Evolutionary conservation across 1,140 invertebrate genomes (phyloP).

Genomic region (Bombus haemorrhoidalis): DNA sequence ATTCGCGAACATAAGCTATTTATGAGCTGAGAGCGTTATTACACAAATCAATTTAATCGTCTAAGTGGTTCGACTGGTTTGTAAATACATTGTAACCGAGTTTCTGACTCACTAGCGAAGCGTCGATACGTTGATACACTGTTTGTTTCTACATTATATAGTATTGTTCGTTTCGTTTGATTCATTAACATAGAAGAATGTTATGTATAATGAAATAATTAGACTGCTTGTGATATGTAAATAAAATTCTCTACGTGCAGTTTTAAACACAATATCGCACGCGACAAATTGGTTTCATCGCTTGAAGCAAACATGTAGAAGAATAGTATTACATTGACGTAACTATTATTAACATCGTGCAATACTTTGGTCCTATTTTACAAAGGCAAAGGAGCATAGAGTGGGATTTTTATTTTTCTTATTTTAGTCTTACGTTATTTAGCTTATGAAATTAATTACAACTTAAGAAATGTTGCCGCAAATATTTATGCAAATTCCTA

Average conservation of each 20-base stretch:
- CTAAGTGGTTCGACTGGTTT: conserved; percentile 21
- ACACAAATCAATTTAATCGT: conserved; percentile 7
- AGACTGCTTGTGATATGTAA: neutral
- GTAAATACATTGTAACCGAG: conserved; percentile 33
- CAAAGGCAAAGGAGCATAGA: too few species aligned
- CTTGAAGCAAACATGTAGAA: neutral
- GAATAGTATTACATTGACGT: neutral
- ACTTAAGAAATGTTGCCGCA: too few species aligned
- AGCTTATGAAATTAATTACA: too few species aligned
- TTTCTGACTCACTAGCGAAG: conserved; percentile 37
- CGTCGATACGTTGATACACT: conserved; percentile 37
- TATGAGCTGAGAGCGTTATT: neutral
- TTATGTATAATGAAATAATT: neutral
- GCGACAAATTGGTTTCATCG: neutral
- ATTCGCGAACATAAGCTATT: neutral
- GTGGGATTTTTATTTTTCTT: neutral
- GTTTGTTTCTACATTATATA: neutral
- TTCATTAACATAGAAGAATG: neutral
- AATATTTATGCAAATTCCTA: too few species aligned
- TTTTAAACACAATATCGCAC: neutral
- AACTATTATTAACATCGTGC: neutral
- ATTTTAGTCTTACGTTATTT: too few species aligned
- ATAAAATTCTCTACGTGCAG: neutral
- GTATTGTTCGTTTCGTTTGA: neutral
- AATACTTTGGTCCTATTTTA: neutral